Conservation (phyloP, 2,888 invertebrate species). For the Caradrina kadenii region DNA sequence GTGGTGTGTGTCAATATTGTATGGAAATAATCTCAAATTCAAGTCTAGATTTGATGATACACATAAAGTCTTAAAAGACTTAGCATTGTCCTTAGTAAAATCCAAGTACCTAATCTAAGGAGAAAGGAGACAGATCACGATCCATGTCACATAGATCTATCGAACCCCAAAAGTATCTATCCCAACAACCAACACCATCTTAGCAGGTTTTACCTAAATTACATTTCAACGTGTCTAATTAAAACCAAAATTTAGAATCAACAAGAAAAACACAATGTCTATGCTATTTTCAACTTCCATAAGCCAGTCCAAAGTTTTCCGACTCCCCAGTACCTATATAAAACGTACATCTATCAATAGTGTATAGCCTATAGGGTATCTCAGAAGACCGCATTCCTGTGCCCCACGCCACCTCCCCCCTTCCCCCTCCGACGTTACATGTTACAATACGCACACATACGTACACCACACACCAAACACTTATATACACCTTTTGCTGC, state of each 20-base stretch:
- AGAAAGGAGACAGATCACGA: too few species aligned
- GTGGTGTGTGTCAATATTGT: not conserved
- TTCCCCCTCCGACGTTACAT: slow-evolving; percentile 75
- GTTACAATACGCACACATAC: slow-evolving; percentile 72
- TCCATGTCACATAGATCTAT: too few species aligned
- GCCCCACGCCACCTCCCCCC: slow-evolving; percentile 75
- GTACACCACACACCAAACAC: slow-evolving; percentile 41
- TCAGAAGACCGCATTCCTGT: slow-evolving; percentile 87
- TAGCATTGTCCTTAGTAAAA: too few species aligned
- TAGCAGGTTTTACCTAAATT: not conserved
- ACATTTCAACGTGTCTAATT: not conserved
- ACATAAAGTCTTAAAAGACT: too few species aligned
- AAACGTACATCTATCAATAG: slow-evolving; percentile 81
- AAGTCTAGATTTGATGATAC: too few species aligned
- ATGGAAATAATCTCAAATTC: not conserved
- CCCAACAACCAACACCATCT: not conserved
- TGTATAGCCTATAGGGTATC: slow-evolving; percentile 85
- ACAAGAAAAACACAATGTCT: slow-evolving; percentile 9
- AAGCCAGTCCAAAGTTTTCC: slow-evolving; percentile 66
- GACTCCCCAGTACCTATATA: slow-evolving; percentile 69
- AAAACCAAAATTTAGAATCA: slow-evolving; percentile 1
- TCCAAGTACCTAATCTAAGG: too few species aligned
- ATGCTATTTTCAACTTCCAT: slow-evolving; percentile 34
- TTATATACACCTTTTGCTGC: slow-evolving; percentile 47
- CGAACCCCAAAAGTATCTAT: too few species aligned